phyloP scores from a whole-genome alignment of 2,797 vertebrate genomes.

The Chrosomus eos region DNA sequence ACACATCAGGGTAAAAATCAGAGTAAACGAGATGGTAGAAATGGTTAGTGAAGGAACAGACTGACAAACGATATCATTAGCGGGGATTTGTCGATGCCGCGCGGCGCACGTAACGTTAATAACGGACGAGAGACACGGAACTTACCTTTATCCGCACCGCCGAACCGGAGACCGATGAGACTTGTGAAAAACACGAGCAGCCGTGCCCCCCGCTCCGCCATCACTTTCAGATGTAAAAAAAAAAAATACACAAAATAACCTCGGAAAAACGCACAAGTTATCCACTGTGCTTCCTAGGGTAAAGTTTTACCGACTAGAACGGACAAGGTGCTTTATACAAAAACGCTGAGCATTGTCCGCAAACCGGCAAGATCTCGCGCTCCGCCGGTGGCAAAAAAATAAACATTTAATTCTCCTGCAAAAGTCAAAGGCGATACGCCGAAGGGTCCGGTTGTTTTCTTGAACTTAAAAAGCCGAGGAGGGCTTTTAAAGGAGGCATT shows the following conservation, averaged over 20 bases:
- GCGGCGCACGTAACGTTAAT: background rate
- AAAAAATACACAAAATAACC: conserved; percentile 38
- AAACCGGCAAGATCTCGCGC: conserved; percentile 40
- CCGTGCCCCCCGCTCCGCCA: conserved; percentile 59
- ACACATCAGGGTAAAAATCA: background rate
- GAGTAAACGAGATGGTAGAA: background rate
- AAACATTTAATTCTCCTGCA: conserved; percentile 49
- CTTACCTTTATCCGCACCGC: conserved; percentile 56
- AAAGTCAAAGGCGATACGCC: conserved; percentile 20
- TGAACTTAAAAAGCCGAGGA: conserved; percentile 52
- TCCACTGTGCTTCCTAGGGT: conserved; percentile 33
- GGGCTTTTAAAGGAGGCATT: conserved; percentile 34
- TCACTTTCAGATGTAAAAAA: conserved; percentile 54
- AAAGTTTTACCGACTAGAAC: conserved; percentile 19
- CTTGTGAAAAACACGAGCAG: conserved; percentile 49
- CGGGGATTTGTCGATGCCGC: background rate
- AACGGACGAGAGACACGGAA: background rate
- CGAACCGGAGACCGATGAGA: conserved; percentile 41
- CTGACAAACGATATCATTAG: background rate
- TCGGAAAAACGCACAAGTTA: conserved; percentile 22
- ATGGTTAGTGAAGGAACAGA: background rate
- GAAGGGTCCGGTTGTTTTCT: conserved; percentile 41
- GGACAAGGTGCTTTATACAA: conserved; percentile 10
- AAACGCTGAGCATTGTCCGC: conserved; percentile 25
- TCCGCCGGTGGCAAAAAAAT: conserved; percentile 39